Conservation (phyloP, 2,797 vertebrate genomes). For the Clarias fuscus region DNA sequence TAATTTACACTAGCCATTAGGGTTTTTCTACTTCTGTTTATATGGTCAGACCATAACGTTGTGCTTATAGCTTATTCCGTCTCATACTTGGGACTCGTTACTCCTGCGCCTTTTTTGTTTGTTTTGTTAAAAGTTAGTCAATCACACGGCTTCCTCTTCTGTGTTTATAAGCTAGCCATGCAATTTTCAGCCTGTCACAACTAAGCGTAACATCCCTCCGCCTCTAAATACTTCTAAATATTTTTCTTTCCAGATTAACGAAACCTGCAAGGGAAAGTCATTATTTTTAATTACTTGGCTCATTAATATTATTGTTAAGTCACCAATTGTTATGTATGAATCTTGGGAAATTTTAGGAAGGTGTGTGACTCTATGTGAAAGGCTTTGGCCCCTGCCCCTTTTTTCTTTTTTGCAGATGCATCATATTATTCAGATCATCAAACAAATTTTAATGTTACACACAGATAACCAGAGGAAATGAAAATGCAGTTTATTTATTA, state of each 20-base stretch:
- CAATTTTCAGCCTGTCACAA: neutral
- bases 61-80: neutral
- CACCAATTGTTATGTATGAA: neutral
- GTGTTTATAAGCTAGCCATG: neutral
- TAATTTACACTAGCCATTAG: no score
- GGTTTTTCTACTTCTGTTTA: neutral
- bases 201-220: neutral
- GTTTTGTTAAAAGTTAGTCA: neutral
- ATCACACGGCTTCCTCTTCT: neutral
- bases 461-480: no score
- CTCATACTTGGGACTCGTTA: neutral
- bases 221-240: no score
- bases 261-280: neutral
- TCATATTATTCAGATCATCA: no score
- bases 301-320: neutral
- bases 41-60: neutral
- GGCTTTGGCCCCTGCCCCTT: no score
- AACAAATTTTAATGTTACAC: no score
- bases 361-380: no score
- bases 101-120: neutral
- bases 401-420: no score
- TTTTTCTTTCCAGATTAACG: no score
- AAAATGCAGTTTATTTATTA: no score
- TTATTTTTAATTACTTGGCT: neutral
- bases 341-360: neutral